phyloP scores from a whole-genome alignment of 1,140 invertebrate species.

The Hypsibius dujardini region DNA sequence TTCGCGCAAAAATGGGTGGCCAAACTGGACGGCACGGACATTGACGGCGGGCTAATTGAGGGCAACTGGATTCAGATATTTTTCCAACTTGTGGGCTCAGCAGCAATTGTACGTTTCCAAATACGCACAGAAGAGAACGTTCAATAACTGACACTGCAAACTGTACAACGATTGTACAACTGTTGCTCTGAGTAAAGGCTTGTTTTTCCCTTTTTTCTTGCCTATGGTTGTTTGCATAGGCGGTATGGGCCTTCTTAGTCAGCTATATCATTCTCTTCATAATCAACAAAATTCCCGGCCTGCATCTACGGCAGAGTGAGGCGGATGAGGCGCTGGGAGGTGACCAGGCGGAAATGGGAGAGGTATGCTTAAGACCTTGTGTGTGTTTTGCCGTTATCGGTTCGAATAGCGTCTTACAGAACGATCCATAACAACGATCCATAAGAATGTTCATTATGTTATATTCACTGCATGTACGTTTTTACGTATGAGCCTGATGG shows the following conservation, averaged over 20 bases:
- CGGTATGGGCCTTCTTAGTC: background rate
- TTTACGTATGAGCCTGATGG: no score
- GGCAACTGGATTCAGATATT: background rate
- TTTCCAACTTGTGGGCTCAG: background rate
- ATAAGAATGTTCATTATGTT: no score
- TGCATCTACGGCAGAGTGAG: background rate
- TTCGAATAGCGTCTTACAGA: no score
- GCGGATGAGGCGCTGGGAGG: background rate
- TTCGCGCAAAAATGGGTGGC: constrained; percentile 4
- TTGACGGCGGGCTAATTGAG: background rate
- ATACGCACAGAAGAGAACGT: no score
- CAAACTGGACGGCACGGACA: background rate
- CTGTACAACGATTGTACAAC: background rate
- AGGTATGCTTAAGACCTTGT: no score
- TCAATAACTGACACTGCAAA: background rate
- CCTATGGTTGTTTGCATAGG: background rate
- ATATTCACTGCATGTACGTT: no score
- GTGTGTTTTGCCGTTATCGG: no score
- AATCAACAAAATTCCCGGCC: constrained; percentile 1
- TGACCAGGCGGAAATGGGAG: background rate
- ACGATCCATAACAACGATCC: no score
- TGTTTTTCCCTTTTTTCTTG: background rate
- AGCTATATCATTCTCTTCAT: background rate
- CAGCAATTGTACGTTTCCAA: background rate
- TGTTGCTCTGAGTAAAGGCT: background rate